Evolutionary conservation across 23 tunicate genomes (phyloP).

Genomic region (Aplidium turbinatum): DNA sequence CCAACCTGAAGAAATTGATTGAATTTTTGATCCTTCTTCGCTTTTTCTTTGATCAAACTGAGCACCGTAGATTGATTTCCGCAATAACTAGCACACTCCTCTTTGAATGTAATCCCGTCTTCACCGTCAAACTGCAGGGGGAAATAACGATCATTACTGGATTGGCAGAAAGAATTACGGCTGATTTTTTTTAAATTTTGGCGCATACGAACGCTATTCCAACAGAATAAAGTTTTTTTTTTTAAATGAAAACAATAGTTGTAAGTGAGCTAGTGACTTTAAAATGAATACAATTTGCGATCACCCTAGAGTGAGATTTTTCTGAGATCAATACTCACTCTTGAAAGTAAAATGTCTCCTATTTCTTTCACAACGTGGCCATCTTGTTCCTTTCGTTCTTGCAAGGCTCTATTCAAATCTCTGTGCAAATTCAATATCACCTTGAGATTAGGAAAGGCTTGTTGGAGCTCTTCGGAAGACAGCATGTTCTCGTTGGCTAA

Average conservation of each 20-base stretch:
- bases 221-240: too few relatives aligned
- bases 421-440: conserved; percentile 61
- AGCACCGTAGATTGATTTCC: conserved; percentile 78
- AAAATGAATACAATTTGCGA: too few relatives aligned
- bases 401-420: conserved; percentile 39
- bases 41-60: conserved; percentile 65
- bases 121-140: conserved; percentile 62
- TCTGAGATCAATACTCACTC: too few relatives aligned
- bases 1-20: conserved; percentile 67
- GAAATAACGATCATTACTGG: too few relatives aligned
- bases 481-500: conserved; percentile 37
- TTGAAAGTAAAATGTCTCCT: conserved; percentile 43
- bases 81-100: conserved; percentile 74
- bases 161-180: too few relatives aligned
- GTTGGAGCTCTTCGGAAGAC: conserved; percentile 44
- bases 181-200: too few relatives aligned
- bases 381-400: conserved; percentile 48
- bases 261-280: too few relatives aligned
- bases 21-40: conserved; percentile 74
- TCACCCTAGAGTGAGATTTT: too few relatives aligned
- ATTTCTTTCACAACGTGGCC: conserved; percentile 66
- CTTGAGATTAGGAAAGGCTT: conserved; percentile 61
- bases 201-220: too few relatives aligned
- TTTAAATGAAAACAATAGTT: too few relatives aligned
- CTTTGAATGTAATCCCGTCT: conserved; percentile 52